Evolutionary conservation across 1,140 invertebrate genomes (phyloP).

Genomic region (Drosophila auraria): DNA sequence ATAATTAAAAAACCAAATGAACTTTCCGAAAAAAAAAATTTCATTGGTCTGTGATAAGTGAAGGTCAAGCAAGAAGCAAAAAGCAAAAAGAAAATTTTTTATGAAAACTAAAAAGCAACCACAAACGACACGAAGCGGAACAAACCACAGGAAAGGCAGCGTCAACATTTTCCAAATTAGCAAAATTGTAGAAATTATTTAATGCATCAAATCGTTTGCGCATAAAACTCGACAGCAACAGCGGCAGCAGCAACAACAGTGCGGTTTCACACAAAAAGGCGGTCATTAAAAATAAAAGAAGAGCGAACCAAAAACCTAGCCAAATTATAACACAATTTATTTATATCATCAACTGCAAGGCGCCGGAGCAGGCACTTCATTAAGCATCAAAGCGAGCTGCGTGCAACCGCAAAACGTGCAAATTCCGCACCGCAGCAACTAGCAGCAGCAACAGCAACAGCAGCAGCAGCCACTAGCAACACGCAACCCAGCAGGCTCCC

Average conservation of each 20-base stretch:
- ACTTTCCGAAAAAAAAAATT: conserved; percentile 64
- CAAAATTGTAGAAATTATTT: conserved; percentile 79
- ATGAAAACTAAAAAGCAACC: conserved; percentile 55
- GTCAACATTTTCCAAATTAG: conserved; percentile 74
- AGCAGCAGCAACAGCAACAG: conserved; percentile 47
- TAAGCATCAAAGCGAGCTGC: conserved; percentile 79
- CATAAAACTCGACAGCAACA: conserved; percentile 48
- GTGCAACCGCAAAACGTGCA: conserved; percentile 73
- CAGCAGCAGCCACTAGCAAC: conserved; percentile 21
- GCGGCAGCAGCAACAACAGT: conserved; percentile 44
- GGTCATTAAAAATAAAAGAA: conserved; percentile 44
- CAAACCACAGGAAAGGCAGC: conserved; percentile 67
- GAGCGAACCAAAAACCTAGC: conserved; percentile 59
- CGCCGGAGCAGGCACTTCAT: conserved; percentile 65
- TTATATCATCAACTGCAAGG: conserved; percentile 72
- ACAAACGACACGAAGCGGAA: conserved; percentile 49
- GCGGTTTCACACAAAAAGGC: conserved; percentile 54
- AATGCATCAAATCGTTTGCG: conserved; percentile 73
- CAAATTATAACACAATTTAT: conserved; percentile 78
- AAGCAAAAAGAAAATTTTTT: conserved; percentile 38
- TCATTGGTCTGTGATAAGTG: conserved; percentile 85
- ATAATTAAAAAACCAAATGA: conserved; percentile 59
- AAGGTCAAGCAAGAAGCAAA: conserved; percentile 65
- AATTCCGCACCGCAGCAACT: conserved; percentile 42
- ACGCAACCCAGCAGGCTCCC: conserved; percentile 43